Conservation (phyloP, 1,140 invertebrate species). For the Aporrectodea caliginosa region DNA sequence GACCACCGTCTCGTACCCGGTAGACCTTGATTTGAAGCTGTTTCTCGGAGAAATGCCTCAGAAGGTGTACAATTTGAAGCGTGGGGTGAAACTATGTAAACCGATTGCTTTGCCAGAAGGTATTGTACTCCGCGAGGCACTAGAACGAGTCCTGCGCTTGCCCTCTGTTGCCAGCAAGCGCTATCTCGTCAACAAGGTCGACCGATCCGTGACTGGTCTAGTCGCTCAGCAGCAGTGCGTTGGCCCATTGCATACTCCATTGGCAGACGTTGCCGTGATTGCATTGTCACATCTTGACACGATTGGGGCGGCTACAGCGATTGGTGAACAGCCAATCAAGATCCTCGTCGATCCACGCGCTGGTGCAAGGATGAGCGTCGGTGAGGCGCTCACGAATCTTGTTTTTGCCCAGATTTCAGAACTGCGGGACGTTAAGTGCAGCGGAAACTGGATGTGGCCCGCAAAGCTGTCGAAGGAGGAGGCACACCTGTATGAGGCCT, state of each 20-base stretch:
- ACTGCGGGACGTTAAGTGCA: slow-evolving; percentile 87
- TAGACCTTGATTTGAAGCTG: slow-evolving; percentile 82
- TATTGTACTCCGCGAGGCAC: slow-evolving; percentile 61
- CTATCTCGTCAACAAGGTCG: slow-evolving; percentile 87
- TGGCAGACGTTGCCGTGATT: slow-evolving; percentile 90
- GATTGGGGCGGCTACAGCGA: slow-evolving; percentile 73
- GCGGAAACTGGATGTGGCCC: slow-evolving; percentile 99
- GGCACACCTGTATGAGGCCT: slow-evolving; percentile 78
- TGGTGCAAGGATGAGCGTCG: slow-evolving; percentile 88
- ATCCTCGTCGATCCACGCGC: slow-evolving; percentile 73
- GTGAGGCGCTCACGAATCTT: slow-evolving; percentile 90
- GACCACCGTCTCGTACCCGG: slow-evolving; percentile 60
- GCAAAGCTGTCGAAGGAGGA: slow-evolving; percentile 90
- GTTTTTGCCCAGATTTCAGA: slow-evolving; percentile 84
- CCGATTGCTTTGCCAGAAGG: slow-evolving; percentile 40
- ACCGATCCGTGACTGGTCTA: slow-evolving; percentile 91
- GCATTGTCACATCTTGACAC: slow-evolving; percentile 67
- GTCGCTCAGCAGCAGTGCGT: slow-evolving; percentile 97
- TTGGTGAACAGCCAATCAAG: slow-evolving; percentile 95
- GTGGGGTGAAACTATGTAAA: slow-evolving; percentile 22
- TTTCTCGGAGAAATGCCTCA: slow-evolving; percentile 82
- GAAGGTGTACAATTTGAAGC: slow-evolving; percentile 58
- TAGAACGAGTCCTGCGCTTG: slow-evolving; percentile 78
- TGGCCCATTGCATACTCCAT: slow-evolving; percentile 87
- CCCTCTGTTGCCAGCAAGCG: slow-evolving; percentile 90